Evolutionary conservation across 2,113 vertebrate genomes (phyloP).

Genomic region (Sula dactylatra): DNA sequence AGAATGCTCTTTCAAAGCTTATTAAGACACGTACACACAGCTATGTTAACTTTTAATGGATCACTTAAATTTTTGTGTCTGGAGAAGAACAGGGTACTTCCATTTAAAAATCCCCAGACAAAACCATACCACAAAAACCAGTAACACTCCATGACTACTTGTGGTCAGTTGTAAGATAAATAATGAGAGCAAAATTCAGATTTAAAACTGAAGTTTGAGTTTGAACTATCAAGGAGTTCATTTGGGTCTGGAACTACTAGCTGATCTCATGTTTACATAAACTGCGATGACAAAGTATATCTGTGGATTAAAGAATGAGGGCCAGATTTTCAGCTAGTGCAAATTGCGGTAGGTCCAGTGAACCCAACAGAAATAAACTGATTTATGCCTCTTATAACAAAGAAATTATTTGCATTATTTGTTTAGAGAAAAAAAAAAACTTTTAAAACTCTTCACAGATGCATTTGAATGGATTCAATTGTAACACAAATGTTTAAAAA

Average conservation of each 20-base stretch:
- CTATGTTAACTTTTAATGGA: conserved; percentile 24
- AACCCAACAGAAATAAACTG: conserved; percentile 10
- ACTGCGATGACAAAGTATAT: conserved; percentile 51
- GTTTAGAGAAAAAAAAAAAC: neutral
- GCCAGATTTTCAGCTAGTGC: conserved; percentile 36
- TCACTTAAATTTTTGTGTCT: conserved; percentile 29
- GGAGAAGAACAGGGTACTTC: neutral
- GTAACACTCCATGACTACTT: neutral
- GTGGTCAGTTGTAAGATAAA: conserved; percentile 30
- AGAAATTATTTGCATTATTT: conserved; percentile 13
- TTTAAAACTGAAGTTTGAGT: conserved; percentile 27
- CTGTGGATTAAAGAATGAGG: conserved; percentile 48
- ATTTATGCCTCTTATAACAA: neutral
- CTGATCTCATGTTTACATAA: conserved; percentile 58
- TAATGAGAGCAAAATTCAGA: conserved; percentile 33
- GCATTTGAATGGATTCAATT: neutral
- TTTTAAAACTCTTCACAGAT: neutral
- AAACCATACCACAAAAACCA: conserved; percentile 22
- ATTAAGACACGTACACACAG: neutral
- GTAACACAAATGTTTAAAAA: neutral
- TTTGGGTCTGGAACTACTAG: conserved; percentile 34
- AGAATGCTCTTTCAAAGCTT: conserved; percentile 31
- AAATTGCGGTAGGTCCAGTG: conserved; percentile 40
- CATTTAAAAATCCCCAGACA: conserved; percentile 16
- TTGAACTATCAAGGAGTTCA: conserved; percentile 54